Evolutionary conservation across 2,888 invertebrate genomes (phyloP), one percentile per base, ranked within the genome.

Genomic region (Liodrosophila aerea): DNA sequence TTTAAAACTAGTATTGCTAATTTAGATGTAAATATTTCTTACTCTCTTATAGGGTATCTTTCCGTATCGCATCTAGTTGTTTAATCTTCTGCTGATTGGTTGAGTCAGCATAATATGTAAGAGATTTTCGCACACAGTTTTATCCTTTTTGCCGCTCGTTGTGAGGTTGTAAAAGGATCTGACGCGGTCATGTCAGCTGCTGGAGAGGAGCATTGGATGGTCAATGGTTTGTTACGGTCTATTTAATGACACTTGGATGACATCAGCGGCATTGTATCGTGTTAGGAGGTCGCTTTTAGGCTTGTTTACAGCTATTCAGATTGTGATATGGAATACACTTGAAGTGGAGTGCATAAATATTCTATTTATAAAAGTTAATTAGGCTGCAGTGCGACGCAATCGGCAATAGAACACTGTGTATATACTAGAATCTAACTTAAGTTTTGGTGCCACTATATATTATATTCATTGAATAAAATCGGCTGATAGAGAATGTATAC

Each of bases 221-320:
- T 65, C 65, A 60, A 46, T 41, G 49, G 50, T 22, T 65, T 60
- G 56, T 72, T 57, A 65, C 69, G 76, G 64, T 68, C 68, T 64
- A 64, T 63, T 64, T 78, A 56, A 64, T 39, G 61, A 53, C 36
- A 62, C 50, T 40, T 36, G 60, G 62, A 77, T 76, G 76, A 83
- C 83, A 83, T 83, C 80, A 83, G 76, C 83, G 63, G 11, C 29
- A n/a, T 1, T 4, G 15, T 31, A 16, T 16, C 15, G 5, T 37
- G 9, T 9, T 37, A 15, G 5, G 13, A 12, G 37, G 5, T 18
- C 16, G 22, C 39, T 43, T 39, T 50, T 15, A n/a, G 36, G 49
- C 39, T 71, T 65, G 54, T 65, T 73, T 53, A 62, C 52, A n/a
- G 51, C 57, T 74, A 66, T 66, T 73, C 62, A 70, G 54, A 56